Conservation (phyloP, 2,888 invertebrate species). For the Apodemia mormo region DNA sequence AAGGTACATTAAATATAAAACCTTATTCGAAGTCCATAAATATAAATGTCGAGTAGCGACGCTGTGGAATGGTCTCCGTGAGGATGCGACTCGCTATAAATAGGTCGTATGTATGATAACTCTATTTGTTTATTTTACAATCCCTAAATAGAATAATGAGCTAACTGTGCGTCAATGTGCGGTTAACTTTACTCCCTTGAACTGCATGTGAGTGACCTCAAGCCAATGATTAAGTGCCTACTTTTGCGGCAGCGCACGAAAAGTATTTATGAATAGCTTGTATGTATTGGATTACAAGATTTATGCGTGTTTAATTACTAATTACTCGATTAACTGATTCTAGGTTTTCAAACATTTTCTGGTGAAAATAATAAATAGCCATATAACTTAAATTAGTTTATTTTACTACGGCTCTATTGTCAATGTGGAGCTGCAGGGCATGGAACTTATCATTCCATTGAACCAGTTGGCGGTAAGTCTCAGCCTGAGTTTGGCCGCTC, state of each 20-base stretch:
- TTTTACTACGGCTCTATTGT: too few relatives aligned
- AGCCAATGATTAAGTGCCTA: background rate
- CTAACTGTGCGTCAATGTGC: slow-evolving; percentile 30
- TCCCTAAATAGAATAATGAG: slow-evolving; percentile 33
- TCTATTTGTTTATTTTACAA: slow-evolving; percentile 33
- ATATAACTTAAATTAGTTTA: too few relatives aligned
- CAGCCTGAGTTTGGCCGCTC: too few relatives aligned
- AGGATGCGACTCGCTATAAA: slow-evolving; percentile 31
- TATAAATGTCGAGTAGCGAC: background rate
- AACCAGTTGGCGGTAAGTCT: too few relatives aligned
- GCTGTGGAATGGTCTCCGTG: background rate
- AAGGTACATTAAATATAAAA: background rate
- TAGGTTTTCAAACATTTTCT: too few relatives aligned
- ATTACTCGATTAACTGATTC: too few relatives aligned
- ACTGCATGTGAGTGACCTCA: slow-evolving; percentile 7
- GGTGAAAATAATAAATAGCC: too few relatives aligned
- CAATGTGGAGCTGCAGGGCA: too few relatives aligned
- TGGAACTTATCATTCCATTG: too few relatives aligned
- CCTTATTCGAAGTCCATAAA: background rate
- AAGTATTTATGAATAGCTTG: background rate
- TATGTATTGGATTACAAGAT: background rate
- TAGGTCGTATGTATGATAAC: slow-evolving; percentile 27
- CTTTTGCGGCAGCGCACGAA: background rate
- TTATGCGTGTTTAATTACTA: background rate
- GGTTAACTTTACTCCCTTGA: slow-evolving; percentile 7